Conservation (phyloP, 2,113 vertebrate species). For the Calyptomena viridis region DNA sequence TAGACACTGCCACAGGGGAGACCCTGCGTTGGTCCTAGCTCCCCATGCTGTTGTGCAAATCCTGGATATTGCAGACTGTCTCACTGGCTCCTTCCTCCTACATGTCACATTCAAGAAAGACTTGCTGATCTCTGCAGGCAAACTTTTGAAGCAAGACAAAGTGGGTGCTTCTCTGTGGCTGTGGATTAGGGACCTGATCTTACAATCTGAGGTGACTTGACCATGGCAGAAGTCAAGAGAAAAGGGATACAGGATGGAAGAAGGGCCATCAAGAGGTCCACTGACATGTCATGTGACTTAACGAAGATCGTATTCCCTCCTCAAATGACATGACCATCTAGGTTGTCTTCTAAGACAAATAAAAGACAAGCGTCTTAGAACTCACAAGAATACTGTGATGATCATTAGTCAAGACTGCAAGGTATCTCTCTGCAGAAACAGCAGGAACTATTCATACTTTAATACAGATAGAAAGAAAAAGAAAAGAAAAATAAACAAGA, state of each 20-base stretch:
- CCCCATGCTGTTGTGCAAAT: accelerated
- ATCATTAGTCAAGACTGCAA: not conserved
- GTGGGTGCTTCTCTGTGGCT: not conserved
- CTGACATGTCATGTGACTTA: not conserved
- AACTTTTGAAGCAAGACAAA: not conserved
- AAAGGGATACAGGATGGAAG: not conserved
- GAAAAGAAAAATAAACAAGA: not conserved
- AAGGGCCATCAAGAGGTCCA: not conserved
- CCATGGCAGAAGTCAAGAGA: not conserved
- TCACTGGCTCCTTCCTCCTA: not conserved
- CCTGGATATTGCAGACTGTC: not conserved
- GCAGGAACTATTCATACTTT: not conserved
- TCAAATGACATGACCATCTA: not conserved
- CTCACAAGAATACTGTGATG: not conserved
- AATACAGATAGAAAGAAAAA: not conserved
- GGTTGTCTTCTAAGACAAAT: not conserved
- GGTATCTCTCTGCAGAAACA: not conserved
- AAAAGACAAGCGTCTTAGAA: no score
- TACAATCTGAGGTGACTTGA: not conserved
- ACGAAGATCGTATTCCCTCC: not conserved
- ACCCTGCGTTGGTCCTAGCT: not conserved
- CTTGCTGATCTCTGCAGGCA: not conserved
- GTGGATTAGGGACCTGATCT: not conserved
- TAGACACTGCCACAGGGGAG: not conserved
- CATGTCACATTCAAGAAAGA: not conserved